Percentiles rank a stretch among this genome's conserved stretches.
Evolutionary conservation across 2,113 vertebrate species (phyloP).

Genomic region (Hydrolagus affinis): DNA sequence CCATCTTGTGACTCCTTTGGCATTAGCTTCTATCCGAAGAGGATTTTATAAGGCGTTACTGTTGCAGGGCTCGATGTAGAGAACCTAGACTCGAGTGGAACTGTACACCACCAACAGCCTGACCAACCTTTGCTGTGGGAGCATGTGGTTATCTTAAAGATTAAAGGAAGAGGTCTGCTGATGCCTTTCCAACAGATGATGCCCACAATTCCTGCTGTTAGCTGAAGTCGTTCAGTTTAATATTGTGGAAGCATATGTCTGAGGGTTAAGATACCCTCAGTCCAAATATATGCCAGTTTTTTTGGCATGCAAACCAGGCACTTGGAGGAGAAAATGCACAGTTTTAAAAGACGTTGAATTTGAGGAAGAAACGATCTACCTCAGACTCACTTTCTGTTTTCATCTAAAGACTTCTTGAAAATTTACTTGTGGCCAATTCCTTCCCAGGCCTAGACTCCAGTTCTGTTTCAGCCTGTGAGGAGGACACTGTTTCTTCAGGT

Average conservation of each 20-base stretch:
- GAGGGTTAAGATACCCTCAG: background rate
- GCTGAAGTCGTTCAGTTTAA: background rate
- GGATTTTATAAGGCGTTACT: background rate
- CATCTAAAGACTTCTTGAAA: conserved; percentile 65
- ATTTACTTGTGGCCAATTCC: conserved; percentile 53
- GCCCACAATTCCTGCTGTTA: conserved; percentile 15
- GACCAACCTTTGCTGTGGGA: conserved; percentile 37
- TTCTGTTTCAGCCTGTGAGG: conserved; percentile 57
- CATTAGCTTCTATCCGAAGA: background rate
- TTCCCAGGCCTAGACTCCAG: conserved; percentile 54
- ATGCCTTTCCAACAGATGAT: conserved; percentile 51
- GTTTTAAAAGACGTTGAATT: conserved; percentile 1
- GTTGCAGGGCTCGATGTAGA: background rate
- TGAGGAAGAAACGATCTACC: conserved; percentile 60
- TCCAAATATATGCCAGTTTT: conserved; percentile 8
- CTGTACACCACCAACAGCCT: background rate
- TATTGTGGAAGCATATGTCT: background rate
- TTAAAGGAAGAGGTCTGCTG: conserved; percentile 48
- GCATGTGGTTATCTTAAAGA: conserved; percentile 48
- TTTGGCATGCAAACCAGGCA: background rate
- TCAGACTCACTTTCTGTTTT: conserved; percentile 65
- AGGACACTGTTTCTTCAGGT: conserved; percentile 62
- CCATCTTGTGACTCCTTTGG: conserved; percentile 43
- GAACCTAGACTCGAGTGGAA: background rate
- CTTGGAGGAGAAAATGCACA: background rate